A percentile compares a stretch with the other conserved stretches of the same genome.
Evolutionary conservation across 2,888 invertebrate species (phyloP).

Genomic region (Scotopteryx bipunctaria): DNA sequence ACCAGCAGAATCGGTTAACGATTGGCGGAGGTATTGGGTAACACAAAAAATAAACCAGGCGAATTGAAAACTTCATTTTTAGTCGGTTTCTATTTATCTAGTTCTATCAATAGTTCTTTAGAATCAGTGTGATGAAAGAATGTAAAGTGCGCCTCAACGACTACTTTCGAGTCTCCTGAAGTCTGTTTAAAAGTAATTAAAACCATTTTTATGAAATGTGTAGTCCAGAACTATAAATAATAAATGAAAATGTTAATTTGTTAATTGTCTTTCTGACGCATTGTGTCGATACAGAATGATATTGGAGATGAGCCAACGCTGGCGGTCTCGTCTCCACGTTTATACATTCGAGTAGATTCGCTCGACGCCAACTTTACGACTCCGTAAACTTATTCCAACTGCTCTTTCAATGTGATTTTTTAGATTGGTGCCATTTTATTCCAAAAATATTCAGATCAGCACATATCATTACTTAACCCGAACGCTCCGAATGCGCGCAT

Average conservation of each 20-base stretch:
- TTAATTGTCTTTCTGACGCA: constrained; percentile 46
- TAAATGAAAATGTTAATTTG: constrained; percentile 45
- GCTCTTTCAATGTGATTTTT: constrained; percentile 58
- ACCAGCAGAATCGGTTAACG: no score
- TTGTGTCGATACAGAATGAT: constrained; percentile 50
- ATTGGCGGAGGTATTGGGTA: no score
- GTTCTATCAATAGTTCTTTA: no score
- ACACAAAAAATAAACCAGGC: no score
- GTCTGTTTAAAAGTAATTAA: no score
- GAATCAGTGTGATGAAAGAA: no score
- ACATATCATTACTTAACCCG: constrained; percentile 41
- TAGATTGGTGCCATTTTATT: constrained; percentile 57
- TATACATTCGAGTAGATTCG: constrained; percentile 48
- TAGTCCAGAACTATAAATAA: no score
- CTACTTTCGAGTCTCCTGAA: no score
- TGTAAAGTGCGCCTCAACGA: no score
- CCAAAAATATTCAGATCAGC: constrained; percentile 50
- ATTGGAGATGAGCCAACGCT: constrained; percentile 64
- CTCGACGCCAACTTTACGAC: constrained; percentile 64
- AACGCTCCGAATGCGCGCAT: constrained; percentile 40
- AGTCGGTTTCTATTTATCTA: no score
- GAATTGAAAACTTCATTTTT: no score
- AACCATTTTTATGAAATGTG: no score
- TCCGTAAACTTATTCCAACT: constrained; percentile 65
- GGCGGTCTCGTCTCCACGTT: constrained; percentile 52